A percentile compares a stretch with the other conserved stretches of the same genome.
Evolutionary conservation across 2,888 invertebrate genomes (phyloP).

Genomic region (Encarsia formosa): DNA sequence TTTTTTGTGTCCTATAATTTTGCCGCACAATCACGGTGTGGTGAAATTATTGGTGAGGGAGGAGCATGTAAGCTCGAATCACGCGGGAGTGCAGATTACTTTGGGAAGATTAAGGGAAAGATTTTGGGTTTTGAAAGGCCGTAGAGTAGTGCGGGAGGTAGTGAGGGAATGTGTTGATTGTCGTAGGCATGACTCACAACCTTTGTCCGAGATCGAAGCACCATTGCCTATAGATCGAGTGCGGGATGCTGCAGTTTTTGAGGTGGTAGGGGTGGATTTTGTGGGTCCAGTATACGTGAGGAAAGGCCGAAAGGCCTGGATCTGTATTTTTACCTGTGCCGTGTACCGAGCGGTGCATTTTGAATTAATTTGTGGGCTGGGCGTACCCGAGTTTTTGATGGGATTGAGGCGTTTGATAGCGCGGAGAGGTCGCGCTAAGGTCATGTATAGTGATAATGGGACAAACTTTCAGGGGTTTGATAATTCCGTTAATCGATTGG

Average conservation of each 20-base stretch:
- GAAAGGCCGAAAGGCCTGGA: constrained; percentile 34
- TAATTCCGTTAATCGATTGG: constrained; percentile 15
- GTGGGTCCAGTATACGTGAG: constrained; percentile 40
- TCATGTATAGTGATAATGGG: constrained; percentile 45
- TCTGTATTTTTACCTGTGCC: constrained; percentile 44
- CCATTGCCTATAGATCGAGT: constrained; percentile 28
- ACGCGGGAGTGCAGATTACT: background rate
- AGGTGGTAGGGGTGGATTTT: constrained; percentile 38
- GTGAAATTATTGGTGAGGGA: background rate
- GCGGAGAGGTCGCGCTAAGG: constrained; percentile 36
- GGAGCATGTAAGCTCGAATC: background rate
- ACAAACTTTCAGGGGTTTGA: constrained; percentile 37
- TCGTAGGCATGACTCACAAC: background rate
- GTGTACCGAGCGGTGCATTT: constrained; percentile 41
- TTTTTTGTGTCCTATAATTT: constrained; percentile 8
- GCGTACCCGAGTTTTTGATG: constrained; percentile 34
- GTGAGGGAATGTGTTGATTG: background rate
- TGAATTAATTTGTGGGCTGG: constrained; percentile 35
- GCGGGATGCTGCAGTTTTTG: constrained; percentile 25
- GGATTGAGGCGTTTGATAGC: constrained; percentile 39
- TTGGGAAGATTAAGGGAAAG: background rate
- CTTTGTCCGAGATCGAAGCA: background rate
- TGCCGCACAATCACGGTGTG: constrained; percentile 1
- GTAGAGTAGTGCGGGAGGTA: background rate
- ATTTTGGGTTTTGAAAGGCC: constrained; percentile 1